A percentile compares a stretch with the other conserved stretches of the same genome.
Conservation (phyloP, 2,113 vertebrate genomes). For the Oryzias javanicus region DNA sequence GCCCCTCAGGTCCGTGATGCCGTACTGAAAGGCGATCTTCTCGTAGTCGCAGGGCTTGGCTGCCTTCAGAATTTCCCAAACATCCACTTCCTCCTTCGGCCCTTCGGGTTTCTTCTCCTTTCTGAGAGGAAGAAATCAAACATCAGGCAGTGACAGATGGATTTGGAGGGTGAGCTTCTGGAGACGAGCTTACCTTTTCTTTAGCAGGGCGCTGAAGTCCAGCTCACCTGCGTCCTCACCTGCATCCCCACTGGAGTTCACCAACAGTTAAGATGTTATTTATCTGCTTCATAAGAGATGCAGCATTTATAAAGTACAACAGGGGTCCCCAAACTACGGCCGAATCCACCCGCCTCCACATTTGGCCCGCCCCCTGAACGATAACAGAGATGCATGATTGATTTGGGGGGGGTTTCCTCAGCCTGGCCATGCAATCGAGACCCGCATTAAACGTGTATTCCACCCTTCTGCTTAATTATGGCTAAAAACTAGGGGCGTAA, state of each 20-base stretch:
- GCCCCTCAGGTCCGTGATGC: slow-evolving; percentile 91
- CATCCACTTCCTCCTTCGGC: slow-evolving; percentile 77
- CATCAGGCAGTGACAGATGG: background rate
- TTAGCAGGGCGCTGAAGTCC: slow-evolving; percentile 88
- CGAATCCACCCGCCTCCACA: too few species aligned
- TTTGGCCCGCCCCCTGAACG: too few species aligned
- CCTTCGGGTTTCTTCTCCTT: slow-evolving; percentile 75
- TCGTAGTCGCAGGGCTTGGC: slow-evolving; percentile 92
- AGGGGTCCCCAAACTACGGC: too few species aligned
- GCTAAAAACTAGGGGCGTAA: too few species aligned
- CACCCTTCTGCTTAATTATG: too few species aligned
- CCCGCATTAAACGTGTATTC: too few species aligned
- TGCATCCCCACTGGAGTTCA: slow-evolving; percentile 72
- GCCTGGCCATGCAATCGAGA: too few species aligned
- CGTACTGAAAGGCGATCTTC: slow-evolving; percentile 90
- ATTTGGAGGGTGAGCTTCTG: background rate
- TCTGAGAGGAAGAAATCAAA: background rate
- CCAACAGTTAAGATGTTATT: slow-evolving; percentile 4
- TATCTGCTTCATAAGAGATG: too few species aligned
- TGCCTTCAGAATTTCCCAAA: slow-evolving; percentile 85
- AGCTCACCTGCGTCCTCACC: slow-evolving; percentile 82
- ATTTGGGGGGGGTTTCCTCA: too few species aligned
- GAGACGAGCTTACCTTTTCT: slow-evolving; percentile 80
- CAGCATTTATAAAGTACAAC: too few species aligned
- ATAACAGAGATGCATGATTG: too few species aligned